Evolutionary conservation across 2,113 vertebrate species (phyloP), one percentile per base, ranked within the genome.

Genomic region (Ceratotherium simum): DNA sequence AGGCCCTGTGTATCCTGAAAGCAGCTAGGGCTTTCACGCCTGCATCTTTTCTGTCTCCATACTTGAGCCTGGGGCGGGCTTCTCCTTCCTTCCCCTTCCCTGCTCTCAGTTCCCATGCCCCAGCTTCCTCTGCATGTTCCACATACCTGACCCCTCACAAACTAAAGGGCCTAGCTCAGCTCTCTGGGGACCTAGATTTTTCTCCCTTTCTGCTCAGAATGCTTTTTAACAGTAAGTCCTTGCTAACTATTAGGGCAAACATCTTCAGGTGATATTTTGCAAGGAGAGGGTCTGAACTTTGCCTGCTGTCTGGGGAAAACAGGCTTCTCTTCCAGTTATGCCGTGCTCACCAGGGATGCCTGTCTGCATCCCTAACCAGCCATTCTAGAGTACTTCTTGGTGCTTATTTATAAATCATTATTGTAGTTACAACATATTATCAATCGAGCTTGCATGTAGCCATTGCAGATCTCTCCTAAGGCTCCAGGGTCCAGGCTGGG

Each of bases 361-460:
- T 64, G 21, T 21, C 3, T 70, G 46, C 67, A 80, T 97, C 76
- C 91, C 76, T 42, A 84, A 64, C 84, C 90, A 97, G 95, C 56
- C 65, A 5, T 58, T 83, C 72, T 86, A 81, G 54, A 93, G 86
- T 76, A 72, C 58, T 95, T 97, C 67, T 93, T 76, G 64, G 93
- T 94, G 95, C 93, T 94, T 95, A 94, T 96, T 97, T 96, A 65
- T 90, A 87, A 81, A 75, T 97, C 81, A 87, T 98, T 97, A 84
- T 95, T 88, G 60, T 92, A 92, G 97, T 95, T 97, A 95, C 48
- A 95, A 36, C 29, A 60, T 85, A 31, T 87, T 94, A 90, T 96
- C 86, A 81, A 12, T 92, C 7, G 3, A 54, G 12, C 10, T 36
- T 88, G 67, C 51, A 0, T 84, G 20, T 81, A 83, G 75, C 80